phyloP scores from a whole-genome alignment of 1,140 invertebrate genomes.

The Ditylenchus dipsaci region DNA sequence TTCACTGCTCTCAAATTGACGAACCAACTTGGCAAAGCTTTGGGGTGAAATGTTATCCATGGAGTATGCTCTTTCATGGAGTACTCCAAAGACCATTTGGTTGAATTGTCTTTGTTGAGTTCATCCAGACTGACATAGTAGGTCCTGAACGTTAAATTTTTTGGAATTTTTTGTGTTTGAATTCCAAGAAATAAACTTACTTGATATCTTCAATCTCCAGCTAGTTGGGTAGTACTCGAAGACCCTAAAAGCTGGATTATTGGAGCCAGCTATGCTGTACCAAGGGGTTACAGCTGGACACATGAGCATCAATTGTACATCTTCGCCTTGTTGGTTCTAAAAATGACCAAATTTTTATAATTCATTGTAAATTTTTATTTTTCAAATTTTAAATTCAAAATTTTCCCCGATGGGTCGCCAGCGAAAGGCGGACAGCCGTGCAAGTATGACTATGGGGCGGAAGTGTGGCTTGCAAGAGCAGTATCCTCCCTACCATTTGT shows the following conservation, averaged over 20 bases:
- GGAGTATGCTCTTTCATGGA: slow-evolving; percentile 34
- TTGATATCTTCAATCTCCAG: slow-evolving; percentile 35
- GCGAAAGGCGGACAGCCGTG: too few relatives aligned
- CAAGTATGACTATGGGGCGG: too few relatives aligned
- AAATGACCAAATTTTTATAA: neutral
- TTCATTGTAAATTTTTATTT: too few relatives aligned
- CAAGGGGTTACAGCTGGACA: slow-evolving; percentile 22
- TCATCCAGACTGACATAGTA: slow-evolving; percentile 37
- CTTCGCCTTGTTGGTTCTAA: neutral
- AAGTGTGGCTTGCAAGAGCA: neutral
- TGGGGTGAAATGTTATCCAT: slow-evolving; percentile 19
- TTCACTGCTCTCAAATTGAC: slow-evolving; percentile 11
- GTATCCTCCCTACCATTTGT: neutral
- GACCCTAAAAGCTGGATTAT: slow-evolving; percentile 22
- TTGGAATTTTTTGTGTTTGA: neutral
- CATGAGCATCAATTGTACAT: slow-evolving; percentile 21
- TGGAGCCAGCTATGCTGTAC: slow-evolving; percentile 18
- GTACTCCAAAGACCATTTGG: slow-evolving; percentile 36
- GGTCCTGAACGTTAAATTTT: slow-evolving; percentile 29
- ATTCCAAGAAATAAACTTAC: neutral
- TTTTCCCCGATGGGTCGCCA: too few relatives aligned
- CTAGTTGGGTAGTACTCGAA: slow-evolving; percentile 25
- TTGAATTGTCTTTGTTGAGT: slow-evolving; percentile 21
- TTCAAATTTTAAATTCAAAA: too few relatives aligned
- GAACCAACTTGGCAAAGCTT: slow-evolving; percentile 20